Evolutionary conservation across 2,797 vertebrate species (phyloP).

Genomic region (Vespertilio murinus): DNA sequence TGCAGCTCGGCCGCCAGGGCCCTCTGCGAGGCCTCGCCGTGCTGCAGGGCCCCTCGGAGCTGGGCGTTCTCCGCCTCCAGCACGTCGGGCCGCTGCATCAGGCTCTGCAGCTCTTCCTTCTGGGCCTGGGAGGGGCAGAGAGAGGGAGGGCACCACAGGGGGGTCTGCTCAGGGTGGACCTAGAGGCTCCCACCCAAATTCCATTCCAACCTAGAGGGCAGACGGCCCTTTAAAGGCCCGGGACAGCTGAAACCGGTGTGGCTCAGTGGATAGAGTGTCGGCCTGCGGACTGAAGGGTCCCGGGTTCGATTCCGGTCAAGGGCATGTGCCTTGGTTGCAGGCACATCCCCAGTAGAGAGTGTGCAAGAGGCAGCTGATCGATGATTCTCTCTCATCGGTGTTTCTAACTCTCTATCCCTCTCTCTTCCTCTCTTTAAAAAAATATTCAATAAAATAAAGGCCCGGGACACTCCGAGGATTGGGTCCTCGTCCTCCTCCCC

Average conservation of each 20-base stretch:
- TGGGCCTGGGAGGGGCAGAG: conserved; percentile 85
- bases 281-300: too few species aligned
- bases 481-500: too few species aligned
- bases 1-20: conserved; percentile 88
- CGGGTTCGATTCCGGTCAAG: too few species aligned
- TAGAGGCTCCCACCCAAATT: neutral
- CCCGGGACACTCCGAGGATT: too few species aligned
- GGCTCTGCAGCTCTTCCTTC: conserved; percentile 88
- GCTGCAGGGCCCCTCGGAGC: conserved; percentile 88
- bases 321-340: too few species aligned
- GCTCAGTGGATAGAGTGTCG: too few species aligned
- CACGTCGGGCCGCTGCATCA: conserved; percentile 76
- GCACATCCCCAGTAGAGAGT: too few species aligned
- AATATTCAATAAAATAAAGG: too few species aligned
- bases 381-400: too few species aligned
- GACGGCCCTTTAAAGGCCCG: neutral
- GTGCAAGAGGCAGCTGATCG: too few species aligned
- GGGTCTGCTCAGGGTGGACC: neutral
- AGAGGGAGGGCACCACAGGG: neutral
- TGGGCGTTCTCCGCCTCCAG: conserved; percentile 86
- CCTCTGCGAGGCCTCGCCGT: conserved; percentile 84
- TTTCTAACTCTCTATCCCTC: too few species aligned
- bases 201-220: neutral
- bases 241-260: neutral
- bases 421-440: too few species aligned